These are phyloP conservation scores for Leptarthrus brevirostris DNA, from an alignment of 2,888 invertebrate genomes.

Conservation along the genomic window DNA sequence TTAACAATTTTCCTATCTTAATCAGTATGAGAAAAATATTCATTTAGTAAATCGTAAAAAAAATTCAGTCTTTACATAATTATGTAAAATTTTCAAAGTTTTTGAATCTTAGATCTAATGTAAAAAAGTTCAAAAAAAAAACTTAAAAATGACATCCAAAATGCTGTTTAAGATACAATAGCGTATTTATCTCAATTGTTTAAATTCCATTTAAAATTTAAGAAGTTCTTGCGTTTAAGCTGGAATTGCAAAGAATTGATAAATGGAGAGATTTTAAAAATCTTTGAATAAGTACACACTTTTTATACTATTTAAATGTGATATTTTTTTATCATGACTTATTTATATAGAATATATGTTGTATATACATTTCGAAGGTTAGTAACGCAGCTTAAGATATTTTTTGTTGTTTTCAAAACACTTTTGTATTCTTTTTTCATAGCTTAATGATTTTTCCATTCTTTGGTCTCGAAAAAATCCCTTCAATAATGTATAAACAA, in stretches of 20 bases:
- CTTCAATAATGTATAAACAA: constrained; percentile 1
- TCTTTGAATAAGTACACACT: constrained; percentile 25
- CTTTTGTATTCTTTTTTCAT: neutral
- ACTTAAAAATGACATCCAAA: constrained; percentile 33
- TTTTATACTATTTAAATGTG: constrained; percentile 41
- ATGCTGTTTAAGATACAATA: constrained; percentile 43
- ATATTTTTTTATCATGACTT: constrained; percentile 47
- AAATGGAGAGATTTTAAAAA: constrained; percentile 1
- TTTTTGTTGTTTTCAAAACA: constrained; percentile 25
- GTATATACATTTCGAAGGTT: constrained; percentile 24
- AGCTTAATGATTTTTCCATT: constrained; percentile 2
- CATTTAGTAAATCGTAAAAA: constrained; percentile 25
- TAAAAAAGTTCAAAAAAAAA: constrained; percentile 27
- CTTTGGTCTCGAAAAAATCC: constrained; percentile 14
- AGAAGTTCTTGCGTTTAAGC: constrained; percentile 31
- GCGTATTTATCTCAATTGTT: constrained; percentile 15
- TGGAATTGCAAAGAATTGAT: constrained; percentile 5
- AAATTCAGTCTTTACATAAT: constrained; percentile 10
- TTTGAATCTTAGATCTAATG: constrained; percentile 25
- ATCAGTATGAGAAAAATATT: constrained; percentile 47
- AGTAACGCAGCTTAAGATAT: constrained; percentile 29
- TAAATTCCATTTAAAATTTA: constrained; percentile 23
- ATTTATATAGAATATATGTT: constrained; percentile 40
- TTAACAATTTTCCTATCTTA: no score
- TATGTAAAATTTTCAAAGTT: constrained; percentile 37